These are phyloP conservation scores for Arion vulgaris DNA, from an alignment of 1,140 invertebrate genomes.

Conservation along the genomic window DNA sequence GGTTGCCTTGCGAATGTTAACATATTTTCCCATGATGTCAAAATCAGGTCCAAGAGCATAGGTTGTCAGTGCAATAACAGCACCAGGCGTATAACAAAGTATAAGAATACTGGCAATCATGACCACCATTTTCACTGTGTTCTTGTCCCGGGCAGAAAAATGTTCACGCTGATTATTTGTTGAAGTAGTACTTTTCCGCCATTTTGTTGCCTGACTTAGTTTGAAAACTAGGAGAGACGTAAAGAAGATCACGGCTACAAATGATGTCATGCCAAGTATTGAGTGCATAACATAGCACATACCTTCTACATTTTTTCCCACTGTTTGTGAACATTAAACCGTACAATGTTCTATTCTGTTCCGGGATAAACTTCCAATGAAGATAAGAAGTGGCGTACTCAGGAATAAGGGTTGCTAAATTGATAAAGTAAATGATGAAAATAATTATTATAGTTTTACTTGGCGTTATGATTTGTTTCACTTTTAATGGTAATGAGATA, in stretches of 20 bases:
- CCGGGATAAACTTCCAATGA: not conserved
- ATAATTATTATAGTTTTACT: not conserved
- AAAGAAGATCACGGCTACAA: not conserved
- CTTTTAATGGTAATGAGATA: constrained; percentile 1
- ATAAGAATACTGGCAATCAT: not conserved
- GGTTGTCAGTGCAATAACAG: not conserved
- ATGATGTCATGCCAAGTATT: not conserved
- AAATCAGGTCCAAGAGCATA: not conserved
- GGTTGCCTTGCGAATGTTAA: not conserved
- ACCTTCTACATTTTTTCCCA: not conserved
- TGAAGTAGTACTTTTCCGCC: not conserved
- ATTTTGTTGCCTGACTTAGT: not conserved
- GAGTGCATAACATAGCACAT: not conserved
- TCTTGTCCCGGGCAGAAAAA: not conserved
- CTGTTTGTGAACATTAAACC: not conserved
- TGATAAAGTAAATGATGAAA: not conserved
- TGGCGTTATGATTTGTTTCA: constrained; percentile 8
- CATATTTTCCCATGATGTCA: not conserved
- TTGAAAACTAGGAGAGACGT: not conserved
- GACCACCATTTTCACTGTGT: constrained; percentile 4
- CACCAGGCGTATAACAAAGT: not conserved
- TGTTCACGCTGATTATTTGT: not conserved
- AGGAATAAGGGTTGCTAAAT: not conserved
- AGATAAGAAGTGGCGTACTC: not conserved
- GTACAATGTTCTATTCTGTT: not conserved